Percentiles rank a stretch among this genome's conserved stretches.
These are phyloP conservation scores for Tetramorium alpestre DNA, from an alignment of 1,140 invertebrate genomes.

Conservation along the genomic window DNA sequence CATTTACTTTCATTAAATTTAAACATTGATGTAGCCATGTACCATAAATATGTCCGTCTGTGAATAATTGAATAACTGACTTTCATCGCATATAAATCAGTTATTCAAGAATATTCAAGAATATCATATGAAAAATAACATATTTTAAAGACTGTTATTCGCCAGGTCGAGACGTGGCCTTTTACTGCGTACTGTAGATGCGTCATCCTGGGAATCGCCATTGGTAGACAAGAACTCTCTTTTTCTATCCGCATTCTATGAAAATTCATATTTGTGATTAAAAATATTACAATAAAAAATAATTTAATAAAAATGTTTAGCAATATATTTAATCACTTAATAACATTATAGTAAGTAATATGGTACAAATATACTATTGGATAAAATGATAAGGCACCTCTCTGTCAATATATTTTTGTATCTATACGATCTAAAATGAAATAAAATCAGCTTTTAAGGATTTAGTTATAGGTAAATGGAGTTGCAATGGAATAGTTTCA, in stretches of 20 bases:
- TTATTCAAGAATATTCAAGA: slow-evolving; percentile 11
- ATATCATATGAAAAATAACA: slow-evolving; percentile 34
- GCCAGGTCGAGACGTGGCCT: slow-evolving; percentile 82
- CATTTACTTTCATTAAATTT: neutral
- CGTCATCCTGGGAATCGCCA: slow-evolving; percentile 82
- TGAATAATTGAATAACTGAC: slow-evolving; percentile 2
- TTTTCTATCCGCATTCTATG: slow-evolving; percentile 83
- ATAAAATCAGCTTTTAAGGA: neutral
- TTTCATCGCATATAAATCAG: slow-evolving; percentile 27
- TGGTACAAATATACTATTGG: neutral
- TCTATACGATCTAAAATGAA: neutral
- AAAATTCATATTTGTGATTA: slow-evolving; percentile 19
- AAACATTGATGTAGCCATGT: neutral
- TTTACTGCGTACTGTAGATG: slow-evolving; percentile 80
- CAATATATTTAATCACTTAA: neutral
- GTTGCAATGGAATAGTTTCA: neutral
- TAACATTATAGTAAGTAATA: neutral
- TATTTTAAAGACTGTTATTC: slow-evolving; percentile 79
- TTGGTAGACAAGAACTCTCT: slow-evolving; percentile 80
- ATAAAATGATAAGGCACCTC: neutral
- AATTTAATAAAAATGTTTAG: neutral
- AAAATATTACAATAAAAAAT: slow-evolving; percentile 1
- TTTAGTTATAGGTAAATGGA: neutral
- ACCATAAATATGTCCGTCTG: neutral
- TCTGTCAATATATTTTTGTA: neutral